Evolutionary conservation across 92 coral and sea anemone species (phyloP), one percentile per base, ranked within the genome.

Genomic region (Heteractis magnifica): DNA sequence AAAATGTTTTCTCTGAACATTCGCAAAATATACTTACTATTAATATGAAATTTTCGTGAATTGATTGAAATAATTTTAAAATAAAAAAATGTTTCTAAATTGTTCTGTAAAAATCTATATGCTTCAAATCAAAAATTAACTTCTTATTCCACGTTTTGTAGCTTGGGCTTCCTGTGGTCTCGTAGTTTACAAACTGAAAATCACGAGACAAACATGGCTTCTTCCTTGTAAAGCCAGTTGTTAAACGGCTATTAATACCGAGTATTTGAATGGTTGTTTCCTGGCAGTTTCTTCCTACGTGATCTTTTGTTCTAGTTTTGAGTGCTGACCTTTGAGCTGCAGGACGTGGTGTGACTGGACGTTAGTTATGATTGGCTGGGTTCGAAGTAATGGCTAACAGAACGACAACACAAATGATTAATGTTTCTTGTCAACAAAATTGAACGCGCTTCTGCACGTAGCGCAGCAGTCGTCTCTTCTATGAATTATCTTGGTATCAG

Each of bases 251-350:
- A 16, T 16, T n/a, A 62, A 21, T 8, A 48, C 20, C 8, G 49
- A 20, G 70, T 68, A 68, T 68, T 68, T 23, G 49, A 18, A 12
- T 68, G 1, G 26, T 26, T 26, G 50, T 26, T 68, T 68, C 19
- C 6, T 68, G 50, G 73, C 13, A 62, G 20, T 62, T 62, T 5
- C n/a, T 59, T 62, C 13, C 14, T 21, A 79, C 83, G 83, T 79
- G 83, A 79, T 34, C 44, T 13, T 10, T 16, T 23, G 34, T 4
- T 51, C 8, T 14, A 15, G 23, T 14, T 7, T 41, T n/a, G 6
- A 15, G 14, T 16, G 21, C 21, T 81, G 84, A 81, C 84, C 84
- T 81, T 81, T 81, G 84, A 44, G 73, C 84, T 52, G 6, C 5
- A 10, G 60, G 0, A 6, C 51, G 56, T 68, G 65, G 49, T 4